Percentiles rank a stretch among this genome's conserved stretches.
Conservation (phyloP, 1,140 invertebrate species). For the Phthorimaea operculella region DNA sequence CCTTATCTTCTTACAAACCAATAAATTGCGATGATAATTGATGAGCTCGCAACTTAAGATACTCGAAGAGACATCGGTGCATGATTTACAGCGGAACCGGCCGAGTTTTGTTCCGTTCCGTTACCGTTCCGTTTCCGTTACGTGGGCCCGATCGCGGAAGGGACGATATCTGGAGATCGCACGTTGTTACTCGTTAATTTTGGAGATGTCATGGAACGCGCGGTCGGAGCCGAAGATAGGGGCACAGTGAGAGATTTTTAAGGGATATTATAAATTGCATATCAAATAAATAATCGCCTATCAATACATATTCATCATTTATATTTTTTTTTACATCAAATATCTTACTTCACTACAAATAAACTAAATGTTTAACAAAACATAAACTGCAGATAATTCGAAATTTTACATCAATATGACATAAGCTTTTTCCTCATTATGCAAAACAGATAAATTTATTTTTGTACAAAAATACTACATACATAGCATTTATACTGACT, state of each 20-base stretch:
- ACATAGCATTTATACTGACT: no score
- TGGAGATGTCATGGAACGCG: conserved; percentile 20
- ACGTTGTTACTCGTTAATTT: conserved; percentile 35
- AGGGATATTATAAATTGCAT: no score
- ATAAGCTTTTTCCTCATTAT: no score
- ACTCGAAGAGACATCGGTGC: not conserved
- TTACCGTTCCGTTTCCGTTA: not conserved
- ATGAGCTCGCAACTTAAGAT: conserved; percentile 10
- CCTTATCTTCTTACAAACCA: not conserved
- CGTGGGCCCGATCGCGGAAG: conserved; percentile 16
- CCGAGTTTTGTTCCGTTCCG: conserved; percentile 4
- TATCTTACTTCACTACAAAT: no score
- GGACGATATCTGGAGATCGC: conserved; percentile 24
- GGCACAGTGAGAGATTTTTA: conserved; percentile 9
- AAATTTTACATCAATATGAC: no score
- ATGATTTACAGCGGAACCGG: conserved; percentile 18
- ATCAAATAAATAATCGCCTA: no score
- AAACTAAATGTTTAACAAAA: no score
- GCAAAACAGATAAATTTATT: no score
- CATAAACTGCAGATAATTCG: no score
- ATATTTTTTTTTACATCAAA: no score
- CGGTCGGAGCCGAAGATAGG: conserved; percentile 1
- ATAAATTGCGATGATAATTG: conserved; percentile 14
- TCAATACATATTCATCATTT: no score
- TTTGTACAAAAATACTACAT: no score